Base-by-base conservation (phyloP, 1,140 invertebrate species). In the Tribolium castaneum region DNA sequence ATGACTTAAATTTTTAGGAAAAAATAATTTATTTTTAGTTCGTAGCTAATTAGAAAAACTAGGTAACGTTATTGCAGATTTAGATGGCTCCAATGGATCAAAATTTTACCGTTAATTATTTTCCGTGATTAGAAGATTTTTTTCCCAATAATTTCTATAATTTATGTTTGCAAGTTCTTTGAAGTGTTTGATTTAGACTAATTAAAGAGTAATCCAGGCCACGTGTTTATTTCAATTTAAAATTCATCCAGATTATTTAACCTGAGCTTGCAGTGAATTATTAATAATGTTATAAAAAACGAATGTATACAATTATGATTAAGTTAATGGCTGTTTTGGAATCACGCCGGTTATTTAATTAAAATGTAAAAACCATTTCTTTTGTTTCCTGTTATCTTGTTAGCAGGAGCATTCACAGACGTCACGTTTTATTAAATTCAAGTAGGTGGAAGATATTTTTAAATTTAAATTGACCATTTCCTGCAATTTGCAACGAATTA, bases 391-490 rank as follows among this genome's bases (percentile, higher is more conserved):
- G 16, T 19, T 52, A 52, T 52, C 16, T 52, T 19, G 51, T 52
- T 19, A 14, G 16, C 51, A 16, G 51, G 13, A 1, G 51, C 54
- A 59, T 16, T n/a, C 19, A 25, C 9, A 25, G 9, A 59, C 54
- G 19, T 59, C 19, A 59, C 14, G 52, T 59, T 59, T 25, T 59
- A 59, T 59, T 25, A 59, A 59, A 59, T 59, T 59, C 19, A 25
- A 59, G 59, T 66, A 35, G 59, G 59, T 35, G 59, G 59, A 66
- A 14, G 59, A 39, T 66, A 66, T 66, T 39, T 66, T 66, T 66
- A 66, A 66, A 66, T 66, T 66, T 35, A 66, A 66, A 66, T 66
- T 66, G 59, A 66, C 25, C 30, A 35, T 35, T 66, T 66, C 59
- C 59, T 66, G 59, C 59, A 66, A 66, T 66, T 66, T 66, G 19